Evolutionary conservation across 2,113 vertebrate species (phyloP).

Genomic region (Neogobius melanostomus): DNA sequence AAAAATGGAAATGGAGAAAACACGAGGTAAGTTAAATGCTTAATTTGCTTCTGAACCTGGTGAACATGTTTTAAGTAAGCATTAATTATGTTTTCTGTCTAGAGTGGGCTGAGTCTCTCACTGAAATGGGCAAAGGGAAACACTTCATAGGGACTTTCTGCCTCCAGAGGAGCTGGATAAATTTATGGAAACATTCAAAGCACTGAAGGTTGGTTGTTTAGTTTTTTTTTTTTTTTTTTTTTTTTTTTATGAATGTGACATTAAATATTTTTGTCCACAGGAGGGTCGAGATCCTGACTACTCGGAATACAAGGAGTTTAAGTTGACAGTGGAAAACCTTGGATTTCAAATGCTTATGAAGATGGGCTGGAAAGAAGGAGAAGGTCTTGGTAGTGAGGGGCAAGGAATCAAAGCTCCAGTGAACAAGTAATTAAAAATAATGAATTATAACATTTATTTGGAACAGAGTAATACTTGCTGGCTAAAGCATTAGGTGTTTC

Average conservation of each 20-base stretch:
- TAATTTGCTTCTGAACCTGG: neutral
- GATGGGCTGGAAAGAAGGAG: constrained; percentile 99
- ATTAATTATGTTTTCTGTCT: constrained; percentile 13
- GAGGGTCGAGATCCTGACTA: constrained; percentile 96
- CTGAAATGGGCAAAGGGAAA: constrained; percentile 96
- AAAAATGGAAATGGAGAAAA: constrained; percentile 98
- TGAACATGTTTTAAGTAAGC: neutral
- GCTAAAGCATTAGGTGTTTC: too few species aligned
- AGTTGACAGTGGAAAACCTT: constrained; percentile 96
- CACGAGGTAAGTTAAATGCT: constrained; percentile 63
- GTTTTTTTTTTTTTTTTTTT: too few species aligned
- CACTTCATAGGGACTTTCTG: constrained; percentile 98
- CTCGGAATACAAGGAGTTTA: constrained; percentile 98
- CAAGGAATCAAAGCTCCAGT: constrained; percentile 95
- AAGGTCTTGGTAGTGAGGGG: constrained; percentile 89
- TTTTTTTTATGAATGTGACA: too few species aligned
- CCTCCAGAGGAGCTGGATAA: constrained; percentile 96
- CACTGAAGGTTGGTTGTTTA: constrained; percentile 82
- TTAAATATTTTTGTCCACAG: constrained; percentile 65
- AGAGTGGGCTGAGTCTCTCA: constrained; percentile 98
- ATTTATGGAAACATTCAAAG: constrained; percentile 99
- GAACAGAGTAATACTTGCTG: too few species aligned
- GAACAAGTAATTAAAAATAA: constrained; percentile 74
- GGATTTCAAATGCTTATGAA: constrained; percentile 99
- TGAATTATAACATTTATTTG: too few species aligned